Percentiles rank a stretch among this genome's conserved stretches.
These are phyloP conservation scores for Cosmia pyralina DNA, from an alignment of 2,888 invertebrate genomes.

Conservation along the genomic window DNA sequence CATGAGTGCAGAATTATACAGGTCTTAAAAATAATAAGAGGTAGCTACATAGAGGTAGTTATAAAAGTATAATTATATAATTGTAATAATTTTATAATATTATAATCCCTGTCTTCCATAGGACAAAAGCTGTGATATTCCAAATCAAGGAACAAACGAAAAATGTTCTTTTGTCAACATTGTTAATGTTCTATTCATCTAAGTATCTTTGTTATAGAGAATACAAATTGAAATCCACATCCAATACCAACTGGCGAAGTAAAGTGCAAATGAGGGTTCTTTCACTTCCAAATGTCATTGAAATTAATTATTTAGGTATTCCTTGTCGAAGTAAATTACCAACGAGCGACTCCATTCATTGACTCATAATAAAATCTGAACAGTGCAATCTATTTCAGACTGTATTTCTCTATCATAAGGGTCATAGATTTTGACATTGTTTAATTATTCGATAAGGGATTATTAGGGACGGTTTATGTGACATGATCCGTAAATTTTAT, in stretches of 20 bases:
- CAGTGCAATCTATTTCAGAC: conserved; percentile 39
- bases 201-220: conserved; percentile 43
- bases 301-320: conserved; percentile 76
- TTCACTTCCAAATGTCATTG: conserved; percentile 69
- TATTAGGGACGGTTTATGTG: conserved; percentile 43
- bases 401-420: conserved; percentile 35
- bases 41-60: no score
- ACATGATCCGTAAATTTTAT: conserved; percentile 45
- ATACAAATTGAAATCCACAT: conserved; percentile 62
- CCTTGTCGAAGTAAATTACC: conserved; percentile 68
- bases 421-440: conserved; percentile 27
- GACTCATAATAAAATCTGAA: conserved; percentile 65
- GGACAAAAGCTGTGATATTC: neutral
- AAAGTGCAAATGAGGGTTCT: conserved; percentile 74
- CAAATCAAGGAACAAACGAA: neutral
- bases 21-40: no score
- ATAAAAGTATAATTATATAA: no score
- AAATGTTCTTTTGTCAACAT: neutral
- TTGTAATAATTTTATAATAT: no score
- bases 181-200: conserved; percentile 25
- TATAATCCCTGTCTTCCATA: neutral
- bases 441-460: conserved; percentile 60
- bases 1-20: no score
- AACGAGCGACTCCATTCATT: conserved; percentile 65
- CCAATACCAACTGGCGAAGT: conserved; percentile 45